Percentiles rank a stretch among this genome's conserved stretches.
Conservation (phyloP, 2,888 invertebrate species). For the Psylliodes chrysocephalus region DNA sequence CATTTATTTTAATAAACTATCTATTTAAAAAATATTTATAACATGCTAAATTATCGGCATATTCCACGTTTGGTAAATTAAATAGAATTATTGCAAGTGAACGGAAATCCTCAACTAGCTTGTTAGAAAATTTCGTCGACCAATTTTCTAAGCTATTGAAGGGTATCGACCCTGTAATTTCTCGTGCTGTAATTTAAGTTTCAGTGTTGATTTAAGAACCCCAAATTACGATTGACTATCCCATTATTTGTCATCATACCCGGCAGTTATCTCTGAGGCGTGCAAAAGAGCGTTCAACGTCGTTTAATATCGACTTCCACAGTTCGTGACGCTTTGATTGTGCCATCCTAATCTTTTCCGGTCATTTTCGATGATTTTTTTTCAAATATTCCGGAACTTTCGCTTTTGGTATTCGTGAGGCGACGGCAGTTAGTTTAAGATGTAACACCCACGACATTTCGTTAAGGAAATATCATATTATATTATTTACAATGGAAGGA, state of each 20-base stretch:
- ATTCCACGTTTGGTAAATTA: too few species aligned
- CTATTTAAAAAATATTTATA: too few species aligned
- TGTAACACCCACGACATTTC: not conserved
- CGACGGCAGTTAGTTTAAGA: not conserved
- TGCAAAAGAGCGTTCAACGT: conserved; percentile 1
- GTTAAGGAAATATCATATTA: not conserved
- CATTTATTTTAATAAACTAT: too few species aligned
- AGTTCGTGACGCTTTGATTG: not conserved
- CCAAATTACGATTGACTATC: not conserved
- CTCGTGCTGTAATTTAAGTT: not conserved
- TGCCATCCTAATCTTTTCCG: conserved; percentile 16
- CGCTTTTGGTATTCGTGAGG: conserved; percentile 13
- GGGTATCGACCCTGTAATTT: not conserved
- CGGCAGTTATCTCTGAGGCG: conserved; percentile 6
- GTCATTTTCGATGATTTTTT: not conserved
- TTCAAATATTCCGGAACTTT: conserved; percentile 10
- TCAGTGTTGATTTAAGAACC: not conserved
- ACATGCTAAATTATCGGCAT: too few species aligned
- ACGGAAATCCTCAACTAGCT: too few species aligned
- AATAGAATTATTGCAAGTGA: too few species aligned
- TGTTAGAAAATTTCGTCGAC: not conserved
- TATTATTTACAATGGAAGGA: not conserved
- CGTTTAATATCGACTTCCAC: conserved; percentile 1
- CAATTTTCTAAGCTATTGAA: not conserved
- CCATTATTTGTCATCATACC: conserved; percentile 6